Evolutionary conservation across 2,888 invertebrate genomes (phyloP).

Genomic region (Pyrochroa serraticornis): DNA sequence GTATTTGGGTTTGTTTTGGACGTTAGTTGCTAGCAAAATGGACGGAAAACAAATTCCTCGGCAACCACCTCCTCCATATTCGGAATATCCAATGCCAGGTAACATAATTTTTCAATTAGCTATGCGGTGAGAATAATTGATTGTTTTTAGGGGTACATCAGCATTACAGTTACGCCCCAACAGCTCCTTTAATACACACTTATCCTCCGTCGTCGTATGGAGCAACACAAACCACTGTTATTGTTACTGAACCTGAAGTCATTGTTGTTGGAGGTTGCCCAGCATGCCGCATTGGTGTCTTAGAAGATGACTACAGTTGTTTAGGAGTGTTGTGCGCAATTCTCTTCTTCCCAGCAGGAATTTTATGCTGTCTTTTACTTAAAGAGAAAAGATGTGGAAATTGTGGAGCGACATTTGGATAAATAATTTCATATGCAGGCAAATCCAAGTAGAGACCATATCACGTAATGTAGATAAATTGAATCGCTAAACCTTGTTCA

Average conservation of each 20-base stretch:
- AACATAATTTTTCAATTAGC: too few species aligned
- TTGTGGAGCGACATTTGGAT: constrained; percentile 80
- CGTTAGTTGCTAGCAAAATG: too few species aligned
- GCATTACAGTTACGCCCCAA: constrained; percentile 3
- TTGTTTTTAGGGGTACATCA: constrained; percentile 14
- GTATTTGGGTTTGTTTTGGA: too few species aligned
- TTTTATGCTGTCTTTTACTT: constrained; percentile 84
- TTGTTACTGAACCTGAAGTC: constrained; percentile 76
- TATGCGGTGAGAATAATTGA: too few species aligned
- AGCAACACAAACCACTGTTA: constrained; percentile 55
- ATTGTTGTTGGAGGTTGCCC: constrained; percentile 88
- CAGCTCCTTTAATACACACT: constrained; percentile 6
- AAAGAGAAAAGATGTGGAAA: constrained; percentile 85
- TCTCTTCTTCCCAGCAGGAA: constrained; percentile 84
- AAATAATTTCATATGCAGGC: not conserved
- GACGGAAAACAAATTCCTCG: too few species aligned
- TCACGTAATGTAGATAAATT: too few species aligned
- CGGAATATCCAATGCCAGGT: too few species aligned
- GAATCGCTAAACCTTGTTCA: too few species aligned
- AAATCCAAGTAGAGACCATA: too few species aligned
- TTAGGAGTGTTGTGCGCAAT: constrained; percentile 85
- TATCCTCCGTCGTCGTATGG: constrained; percentile 35
- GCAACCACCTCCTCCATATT: too few species aligned
- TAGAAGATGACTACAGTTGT: constrained; percentile 87
- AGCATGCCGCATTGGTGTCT: constrained; percentile 83